A percentile compares a stretch with the other conserved stretches of the same genome.
Evolutionary conservation across 2,113 vertebrate species (phyloP).

Genomic region (Microtus ochrogaster): DNA sequence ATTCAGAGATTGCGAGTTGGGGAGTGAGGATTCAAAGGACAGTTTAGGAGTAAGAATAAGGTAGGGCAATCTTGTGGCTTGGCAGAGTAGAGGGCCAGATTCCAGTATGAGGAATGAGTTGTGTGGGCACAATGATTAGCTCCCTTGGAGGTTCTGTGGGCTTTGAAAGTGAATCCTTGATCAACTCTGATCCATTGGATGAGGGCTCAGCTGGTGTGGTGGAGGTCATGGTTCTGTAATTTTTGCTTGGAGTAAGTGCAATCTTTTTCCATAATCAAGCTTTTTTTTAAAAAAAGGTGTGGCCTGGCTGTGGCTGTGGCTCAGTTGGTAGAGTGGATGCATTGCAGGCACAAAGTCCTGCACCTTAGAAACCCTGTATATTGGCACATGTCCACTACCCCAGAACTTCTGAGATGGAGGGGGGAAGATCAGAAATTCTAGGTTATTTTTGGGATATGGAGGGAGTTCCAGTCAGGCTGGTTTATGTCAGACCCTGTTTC

Average conservation of each 20-base stretch:
- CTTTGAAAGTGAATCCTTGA: not conserved
- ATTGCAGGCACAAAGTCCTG: too few species aligned
- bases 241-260: not conserved
- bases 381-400: not conserved
- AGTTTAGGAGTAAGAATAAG: not conserved
- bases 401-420: not conserved
- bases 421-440: not conserved
- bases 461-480: not conserved
- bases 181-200: not conserved
- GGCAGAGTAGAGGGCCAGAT: not conserved
- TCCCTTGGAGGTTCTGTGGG: not conserved
- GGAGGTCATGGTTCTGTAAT: not conserved
- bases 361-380: too few species aligned
- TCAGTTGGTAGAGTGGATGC: not conserved
- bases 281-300: not conserved
- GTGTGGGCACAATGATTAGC: not conserved
- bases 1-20: not conserved
- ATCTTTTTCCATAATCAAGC: not conserved
- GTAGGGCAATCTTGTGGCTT: not conserved
- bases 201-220: not conserved
- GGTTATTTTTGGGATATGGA: not conserved
- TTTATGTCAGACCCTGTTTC: not conserved
- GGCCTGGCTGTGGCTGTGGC: not conserved
- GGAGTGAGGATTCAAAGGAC: rapidly evolving
- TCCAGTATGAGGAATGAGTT: rapidly evolving